phyloP scores from a whole-genome alignment of 2,888 invertebrate genomes.

The Lepidocyrtinus sp. region DNA sequence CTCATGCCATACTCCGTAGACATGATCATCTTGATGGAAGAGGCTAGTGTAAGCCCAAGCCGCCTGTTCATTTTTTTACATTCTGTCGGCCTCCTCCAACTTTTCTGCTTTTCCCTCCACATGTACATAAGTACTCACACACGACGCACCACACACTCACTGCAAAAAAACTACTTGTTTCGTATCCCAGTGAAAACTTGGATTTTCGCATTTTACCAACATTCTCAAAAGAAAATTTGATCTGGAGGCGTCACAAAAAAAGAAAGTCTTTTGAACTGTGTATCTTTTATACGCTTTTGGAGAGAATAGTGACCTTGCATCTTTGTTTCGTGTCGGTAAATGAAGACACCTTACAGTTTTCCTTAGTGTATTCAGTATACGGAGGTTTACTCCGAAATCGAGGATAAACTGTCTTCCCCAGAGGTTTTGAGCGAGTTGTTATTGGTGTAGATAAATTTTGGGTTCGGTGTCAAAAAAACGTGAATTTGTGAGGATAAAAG shows the following conservation, averaged over 20 bases:
- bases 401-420: too few species aligned
- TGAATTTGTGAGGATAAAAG: too few species aligned
- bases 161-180: slow-evolving; percentile 9
- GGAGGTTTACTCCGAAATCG: too few species aligned
- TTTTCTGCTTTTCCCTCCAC: slow-evolving; percentile 46
- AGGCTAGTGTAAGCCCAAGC: background rate
- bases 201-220: background rate
- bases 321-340: too few species aligned
- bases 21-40: slow-evolving; percentile 18
- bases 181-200: background rate
- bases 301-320: too few species aligned
- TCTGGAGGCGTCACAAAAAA: background rate
- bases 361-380: too few species aligned
- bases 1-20: slow-evolving; percentile 1
- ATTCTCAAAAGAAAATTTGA: slow-evolving; percentile 9
- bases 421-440: too few species aligned
- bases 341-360: too few species aligned
- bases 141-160: slow-evolving; percentile 41
- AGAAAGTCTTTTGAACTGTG: background rate
- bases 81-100: slow-evolving; percentile 16
- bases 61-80: slow-evolving; percentile 12
- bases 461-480: too few species aligned
- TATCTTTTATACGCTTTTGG: too few species aligned
- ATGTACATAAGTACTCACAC: slow-evolving; percentile 48
- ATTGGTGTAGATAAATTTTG: too few species aligned